Percentiles rank a stretch among this genome's conserved stretches.
phyloP scores from a whole-genome alignment of 2,113 vertebrate species.

The Daubentonia madagascariensis region DNA sequence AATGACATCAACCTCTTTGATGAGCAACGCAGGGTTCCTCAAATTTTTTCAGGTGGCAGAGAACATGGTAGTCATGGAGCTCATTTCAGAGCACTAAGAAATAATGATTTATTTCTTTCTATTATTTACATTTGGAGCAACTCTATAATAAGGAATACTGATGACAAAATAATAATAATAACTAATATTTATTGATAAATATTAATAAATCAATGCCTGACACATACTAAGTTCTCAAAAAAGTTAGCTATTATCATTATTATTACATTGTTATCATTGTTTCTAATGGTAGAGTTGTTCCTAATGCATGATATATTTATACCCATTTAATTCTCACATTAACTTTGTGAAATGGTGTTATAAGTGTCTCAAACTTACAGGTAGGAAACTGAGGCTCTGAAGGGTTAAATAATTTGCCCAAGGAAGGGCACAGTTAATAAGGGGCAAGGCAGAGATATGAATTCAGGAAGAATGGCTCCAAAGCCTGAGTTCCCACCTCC shows the following conservation, averaged over 20 bases:
- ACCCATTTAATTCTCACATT: background rate
- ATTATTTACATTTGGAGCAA: background rate
- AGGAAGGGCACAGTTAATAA: background rate
- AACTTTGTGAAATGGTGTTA: background rate
- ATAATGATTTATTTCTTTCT: background rate
- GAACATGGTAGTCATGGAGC: background rate
- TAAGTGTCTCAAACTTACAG: background rate
- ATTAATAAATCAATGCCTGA: background rate
- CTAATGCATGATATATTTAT: background rate
- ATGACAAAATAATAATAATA: background rate
- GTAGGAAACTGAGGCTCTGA: background rate
- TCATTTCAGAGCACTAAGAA: background rate
- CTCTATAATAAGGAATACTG: background rate
- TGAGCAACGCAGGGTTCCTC: background rate
- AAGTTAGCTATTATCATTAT: background rate
- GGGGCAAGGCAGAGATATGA: background rate
- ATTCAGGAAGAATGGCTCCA: background rate
- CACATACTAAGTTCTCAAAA: background rate
- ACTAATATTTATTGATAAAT: background rate
- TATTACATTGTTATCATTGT: background rate
- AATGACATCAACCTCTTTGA: conserved; percentile 18
- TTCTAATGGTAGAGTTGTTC: background rate
- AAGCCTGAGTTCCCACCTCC: background rate
- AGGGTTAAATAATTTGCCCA: background rate
- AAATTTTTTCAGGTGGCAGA: background rate